Conservation (phyloP, 2,888 invertebrate species). For the Drosophila borealis region DNA sequence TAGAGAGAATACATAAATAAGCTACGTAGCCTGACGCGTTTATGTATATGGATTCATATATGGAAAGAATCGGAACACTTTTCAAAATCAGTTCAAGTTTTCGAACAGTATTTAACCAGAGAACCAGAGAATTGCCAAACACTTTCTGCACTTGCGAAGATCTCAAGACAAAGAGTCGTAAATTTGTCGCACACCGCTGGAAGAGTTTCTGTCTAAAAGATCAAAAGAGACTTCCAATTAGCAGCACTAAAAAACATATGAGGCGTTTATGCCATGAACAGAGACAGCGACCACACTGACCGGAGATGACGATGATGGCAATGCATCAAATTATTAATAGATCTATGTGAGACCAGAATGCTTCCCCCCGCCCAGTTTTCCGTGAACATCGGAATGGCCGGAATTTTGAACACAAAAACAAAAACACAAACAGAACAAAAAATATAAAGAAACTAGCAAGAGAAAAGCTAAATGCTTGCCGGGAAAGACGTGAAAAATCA, state of each 20-base stretch:
- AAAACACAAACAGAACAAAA: constrained; percentile 8
- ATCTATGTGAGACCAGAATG: constrained; percentile 35
- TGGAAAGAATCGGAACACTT: no score
- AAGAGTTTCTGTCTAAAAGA: constrained; percentile 25
- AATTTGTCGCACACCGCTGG: constrained; percentile 12
- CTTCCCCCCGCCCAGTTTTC: constrained; percentile 13
- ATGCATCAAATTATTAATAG: constrained; percentile 71
- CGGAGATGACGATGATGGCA: constrained; percentile 45
- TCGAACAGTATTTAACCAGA: no score
- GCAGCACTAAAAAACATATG: constrained; percentile 2
- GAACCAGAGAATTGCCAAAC: no score
- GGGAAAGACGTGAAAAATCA: constrained; percentile 55
- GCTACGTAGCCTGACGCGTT: no score
- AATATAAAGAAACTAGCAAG: neutral
- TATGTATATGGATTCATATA: no score
- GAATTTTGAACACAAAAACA: constrained; percentile 41
- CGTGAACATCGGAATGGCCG: constrained; percentile 44
- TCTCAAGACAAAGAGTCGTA: no score
- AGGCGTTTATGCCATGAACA: constrained; percentile 11
- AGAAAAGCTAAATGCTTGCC: constrained; percentile 19
- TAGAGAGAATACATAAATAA: no score
- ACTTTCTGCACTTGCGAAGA: no score
- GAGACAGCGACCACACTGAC: constrained; percentile 31
- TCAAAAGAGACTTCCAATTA: constrained; percentile 43
- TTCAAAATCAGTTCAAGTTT: no score